These are phyloP conservation scores for Parasteatoda tepidariorum DNA, from an alignment of 1,140 invertebrate species.

Conservation along the genomic window DNA sequence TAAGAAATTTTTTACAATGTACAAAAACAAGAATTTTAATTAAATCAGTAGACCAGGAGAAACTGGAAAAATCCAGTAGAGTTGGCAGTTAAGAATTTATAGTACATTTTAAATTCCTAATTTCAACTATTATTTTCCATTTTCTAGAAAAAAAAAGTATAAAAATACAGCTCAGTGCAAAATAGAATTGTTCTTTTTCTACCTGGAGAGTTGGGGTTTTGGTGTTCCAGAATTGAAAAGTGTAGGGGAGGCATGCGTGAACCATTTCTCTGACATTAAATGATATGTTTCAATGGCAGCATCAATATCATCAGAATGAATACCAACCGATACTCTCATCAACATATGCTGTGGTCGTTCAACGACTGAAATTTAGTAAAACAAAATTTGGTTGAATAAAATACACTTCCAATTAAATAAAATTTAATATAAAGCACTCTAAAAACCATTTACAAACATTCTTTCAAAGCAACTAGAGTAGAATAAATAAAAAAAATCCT, in stretches of 20 bases:
- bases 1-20: no score
- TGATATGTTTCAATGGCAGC: conserved; percentile 97
- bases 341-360: conserved; percentile 99
- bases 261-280: conserved; percentile 93
- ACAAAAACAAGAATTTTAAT: no score
- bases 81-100: no score
- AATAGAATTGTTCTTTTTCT: no score
- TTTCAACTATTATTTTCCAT: no score
- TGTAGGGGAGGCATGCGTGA: conserved; percentile 98
- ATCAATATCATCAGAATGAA: conserved; percentile 95
- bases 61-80: no score
- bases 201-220: conserved; percentile 90
- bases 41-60: no score
- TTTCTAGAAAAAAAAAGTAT: no score
- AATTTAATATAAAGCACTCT: background rate
- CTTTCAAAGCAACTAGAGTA: background rate
- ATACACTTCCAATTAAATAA: background rate
- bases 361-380: conserved; percentile 74
- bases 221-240: conserved; percentile 95
- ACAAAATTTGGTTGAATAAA: background rate
- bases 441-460: background rate
- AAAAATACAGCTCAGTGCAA: no score
- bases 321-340: conserved; percentile 97
- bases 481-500: background rate
- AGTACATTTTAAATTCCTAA: no score